A percentile compares a stretch with the other conserved stretches of the same genome.
phyloP scores from a whole-genome alignment of 2,888 invertebrate genomes.

The Pherbina coryleti region DNA sequence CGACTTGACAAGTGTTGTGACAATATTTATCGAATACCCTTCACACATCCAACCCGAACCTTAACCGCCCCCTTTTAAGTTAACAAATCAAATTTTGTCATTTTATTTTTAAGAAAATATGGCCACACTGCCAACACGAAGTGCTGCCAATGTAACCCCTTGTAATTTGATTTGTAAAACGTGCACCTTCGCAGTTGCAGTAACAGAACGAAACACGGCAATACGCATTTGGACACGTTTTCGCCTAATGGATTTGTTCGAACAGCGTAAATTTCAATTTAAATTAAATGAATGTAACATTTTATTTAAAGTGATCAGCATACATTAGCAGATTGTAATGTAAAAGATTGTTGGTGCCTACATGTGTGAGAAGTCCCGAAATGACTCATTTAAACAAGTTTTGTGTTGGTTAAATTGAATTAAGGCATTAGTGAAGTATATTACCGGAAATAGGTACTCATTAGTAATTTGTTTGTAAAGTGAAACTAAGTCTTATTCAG shows the following conservation, averaged over 20 bases:
- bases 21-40: conserved; percentile 60
- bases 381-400: no score
- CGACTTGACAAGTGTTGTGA: conserved; percentile 66
- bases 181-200: conserved; percentile 37
- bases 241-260: conserved; percentile 67
- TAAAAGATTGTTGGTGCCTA: background rate
- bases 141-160: conserved; percentile 16
- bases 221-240: conserved; percentile 61
- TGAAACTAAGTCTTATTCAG: no score
- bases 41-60: background rate
- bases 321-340: conserved; percentile 10
- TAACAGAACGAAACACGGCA: conserved; percentile 9
- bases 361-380: no score
- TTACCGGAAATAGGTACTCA: no score
- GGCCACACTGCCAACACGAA: conserved; percentile 6
- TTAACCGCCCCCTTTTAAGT: background rate
- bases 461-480: no score
- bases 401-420: no score
- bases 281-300: conserved; percentile 65
- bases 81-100: conserved; percentile 29
- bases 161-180: conserved; percentile 61
- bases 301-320: conserved; percentile 56
- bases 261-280: conserved; percentile 67
- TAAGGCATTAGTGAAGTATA: no score
- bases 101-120: background rate